Evolutionary conservation across 2,113 vertebrate species (phyloP), one percentile per base, ranked within the genome.

Genomic region (Bos javanicus): DNA sequence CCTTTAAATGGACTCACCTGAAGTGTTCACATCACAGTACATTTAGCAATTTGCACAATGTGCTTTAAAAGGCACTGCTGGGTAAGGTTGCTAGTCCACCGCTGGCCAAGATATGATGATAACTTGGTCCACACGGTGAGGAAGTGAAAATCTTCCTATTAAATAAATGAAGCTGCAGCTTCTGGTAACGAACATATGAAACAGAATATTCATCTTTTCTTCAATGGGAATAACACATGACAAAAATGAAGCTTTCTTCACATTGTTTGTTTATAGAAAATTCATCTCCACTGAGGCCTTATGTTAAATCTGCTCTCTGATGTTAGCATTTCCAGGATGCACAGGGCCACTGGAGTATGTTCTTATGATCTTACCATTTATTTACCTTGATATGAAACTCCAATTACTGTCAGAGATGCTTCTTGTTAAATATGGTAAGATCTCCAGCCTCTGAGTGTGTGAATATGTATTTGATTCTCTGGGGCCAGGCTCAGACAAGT

Each of bases 171-270:
- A 98, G 95, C 89, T 46, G 96, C 84, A 97, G 96, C 96, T 97
- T 98, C 96, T 99, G 98, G 94, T 98, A 98, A 98, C 95, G 97
- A 97, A 98, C 97, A 98, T 98, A 98, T 98, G 98, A 99, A 99
- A 98, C 97, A 97, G 99, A 99, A 99, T 99, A 99, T 99, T 99
- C 98, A 99, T 99, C 96, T 98, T 98, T 98, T 98, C 98, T 99
- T 99, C 88, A 48, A 26, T 98, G 99, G 98, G 98, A 99, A 99
- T 99, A 98, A 97, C 97, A 97, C 97, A 98, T 98, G 99, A 99
- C 98, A 99, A 99, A 99, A 98, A 96, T 36, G 90, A 98, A 88
- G 89, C 98, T 98, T 98, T 99, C 97, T 99, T 98, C 97, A 97
- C 97, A 84, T 98, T 98, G 98, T 98, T 99, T 99, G 98, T 99